Conservation (phyloP, 2,888 invertebrate genomes). For the Leptopterna dolabrata region DNA sequence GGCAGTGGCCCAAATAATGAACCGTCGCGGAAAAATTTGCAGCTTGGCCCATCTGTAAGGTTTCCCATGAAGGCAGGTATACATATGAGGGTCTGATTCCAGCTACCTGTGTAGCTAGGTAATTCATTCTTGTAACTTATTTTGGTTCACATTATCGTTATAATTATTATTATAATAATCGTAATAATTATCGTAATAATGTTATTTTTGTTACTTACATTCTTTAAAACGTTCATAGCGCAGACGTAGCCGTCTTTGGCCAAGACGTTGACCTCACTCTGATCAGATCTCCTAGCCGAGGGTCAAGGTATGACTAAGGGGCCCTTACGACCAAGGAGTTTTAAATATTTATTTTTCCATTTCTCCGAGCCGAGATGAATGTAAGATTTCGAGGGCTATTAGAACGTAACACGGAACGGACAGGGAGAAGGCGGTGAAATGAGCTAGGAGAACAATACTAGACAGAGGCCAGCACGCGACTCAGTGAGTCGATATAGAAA, state of each 20-base stretch:
- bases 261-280: background rate
- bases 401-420: background rate
- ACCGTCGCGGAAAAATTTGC: too few relatives aligned
- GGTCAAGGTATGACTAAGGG: background rate
- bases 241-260: background rate
- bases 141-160: too few relatives aligned
- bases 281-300: background rate
- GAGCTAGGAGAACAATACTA: background rate
- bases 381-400: background rate
- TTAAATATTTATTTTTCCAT: slow-evolving; percentile 11
- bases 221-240: too few relatives aligned
- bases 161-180: too few relatives aligned
- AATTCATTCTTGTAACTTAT: too few relatives aligned
- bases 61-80: too few relatives aligned
- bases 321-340: background rate
- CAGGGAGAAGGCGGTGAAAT: background rate
- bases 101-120: too few relatives aligned
- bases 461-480: background rate
- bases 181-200: too few relatives aligned
- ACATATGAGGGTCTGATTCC: too few relatives aligned
- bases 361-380: background rate
- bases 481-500: background rate
- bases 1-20: too few relatives aligned
- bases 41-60: too few relatives aligned
- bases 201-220: too few relatives aligned